Evolutionary conservation across 2,797 vertebrate species (phyloP), one percentile per base, ranked within the genome.

Genomic region (Pteropus rufus): DNA sequence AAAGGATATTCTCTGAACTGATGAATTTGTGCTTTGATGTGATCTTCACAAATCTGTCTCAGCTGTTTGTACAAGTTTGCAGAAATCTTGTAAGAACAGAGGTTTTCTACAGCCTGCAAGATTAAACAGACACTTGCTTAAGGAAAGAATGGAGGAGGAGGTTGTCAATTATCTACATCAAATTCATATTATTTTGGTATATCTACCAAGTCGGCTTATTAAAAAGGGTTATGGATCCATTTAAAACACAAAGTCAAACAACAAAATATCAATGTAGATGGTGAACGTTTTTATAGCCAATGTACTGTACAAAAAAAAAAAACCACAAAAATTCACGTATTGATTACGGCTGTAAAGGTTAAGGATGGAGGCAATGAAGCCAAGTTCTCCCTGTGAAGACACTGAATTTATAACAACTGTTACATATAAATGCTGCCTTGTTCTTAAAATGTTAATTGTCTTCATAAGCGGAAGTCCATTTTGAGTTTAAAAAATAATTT

Each of bases 1-100:
- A 98, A 99, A 99, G 99, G 99, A 99, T 99, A 99, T 99, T 99
- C 99, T 99, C 99, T 99, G 98, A 99, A 99, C 34, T 99, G 99
- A 97, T 99, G 99, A 80, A 99, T 99, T 97, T 99, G 99, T 98
- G 99, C 99, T 99, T 99, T 99, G 98, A 99, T 99, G 98, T 99
- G 99, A 98, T 99, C 99, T 99, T 99, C 99, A 98, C 99, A 99
- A 97, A 99, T 99, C 65, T 99, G 99, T 97, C 99, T 99, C 97
- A 99, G 98, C 93, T 99, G 99, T 98, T 99, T 99, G 98, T 99
- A 99, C 96, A 99, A 99, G 98, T 99, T 99, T 98, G 99, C 99
- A 97, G 99, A 99, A 96, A 99, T 99, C 98, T 99, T 99, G 98
- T 99, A 99, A 97, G 99, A 99, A 98, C 99, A 99, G 96, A 99